Conservation (phyloP, 2,888 invertebrate genomes). For the Toxonevra muliebris region DNA sequence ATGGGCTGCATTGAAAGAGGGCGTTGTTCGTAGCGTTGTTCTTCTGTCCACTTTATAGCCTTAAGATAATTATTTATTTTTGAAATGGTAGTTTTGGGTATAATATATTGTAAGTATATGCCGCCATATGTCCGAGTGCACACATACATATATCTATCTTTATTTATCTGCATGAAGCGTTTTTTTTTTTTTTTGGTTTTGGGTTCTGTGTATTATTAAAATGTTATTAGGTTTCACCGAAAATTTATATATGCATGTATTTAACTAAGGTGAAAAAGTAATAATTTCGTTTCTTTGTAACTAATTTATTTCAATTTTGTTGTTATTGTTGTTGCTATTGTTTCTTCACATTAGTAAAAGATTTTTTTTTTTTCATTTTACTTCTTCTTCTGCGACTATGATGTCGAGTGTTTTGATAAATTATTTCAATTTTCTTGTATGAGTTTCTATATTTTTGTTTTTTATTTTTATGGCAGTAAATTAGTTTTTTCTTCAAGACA, state of each 20-base stretch:
- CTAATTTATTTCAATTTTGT: not conserved
- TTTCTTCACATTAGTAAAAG: not conserved
- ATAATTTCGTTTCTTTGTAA: slow-evolving; percentile 26
- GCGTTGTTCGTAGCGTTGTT: no score
- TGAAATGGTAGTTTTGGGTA: no score
- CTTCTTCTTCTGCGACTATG: no score
- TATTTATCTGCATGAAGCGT: no score
- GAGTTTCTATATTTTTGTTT: not conserved
- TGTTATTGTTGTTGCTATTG: slow-evolving; percentile 2
- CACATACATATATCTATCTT: no score
- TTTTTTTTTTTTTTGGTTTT: slow-evolving; percentile 29
- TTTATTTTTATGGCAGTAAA: slow-evolving; percentile 2
- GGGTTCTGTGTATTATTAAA: slow-evolving; percentile 53
- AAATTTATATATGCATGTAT: no score
- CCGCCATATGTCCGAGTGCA: no score
- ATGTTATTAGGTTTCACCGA: slow-evolving; percentile 51
- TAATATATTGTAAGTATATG: no score
- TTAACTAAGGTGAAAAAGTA: slow-evolving; percentile 20
- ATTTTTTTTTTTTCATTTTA: not conserved
- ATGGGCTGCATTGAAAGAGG: no score
- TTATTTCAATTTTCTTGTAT: slow-evolving; percentile 10
- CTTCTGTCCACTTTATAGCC: no score
- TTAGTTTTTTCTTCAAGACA: not conserved
- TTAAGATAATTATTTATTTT: no score
- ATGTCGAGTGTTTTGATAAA: slow-evolving; percentile 14